Conservation (phyloP, 2,113 vertebrate species). For the Eptesicus fuscus region DNA sequence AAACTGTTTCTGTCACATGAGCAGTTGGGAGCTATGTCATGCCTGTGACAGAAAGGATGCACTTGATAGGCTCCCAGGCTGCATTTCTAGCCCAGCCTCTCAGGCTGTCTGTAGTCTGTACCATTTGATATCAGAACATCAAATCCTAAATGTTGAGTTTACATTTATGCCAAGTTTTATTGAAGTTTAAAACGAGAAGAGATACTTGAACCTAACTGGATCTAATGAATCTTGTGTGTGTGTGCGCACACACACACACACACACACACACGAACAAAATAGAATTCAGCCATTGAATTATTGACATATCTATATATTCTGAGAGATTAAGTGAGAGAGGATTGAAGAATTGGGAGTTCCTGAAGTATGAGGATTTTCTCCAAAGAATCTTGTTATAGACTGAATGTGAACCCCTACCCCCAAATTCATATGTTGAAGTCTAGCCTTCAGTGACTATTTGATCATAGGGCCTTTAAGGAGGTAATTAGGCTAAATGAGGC, state of each 20-base stretch:
- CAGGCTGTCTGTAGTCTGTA: not conserved
- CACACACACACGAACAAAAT: not conserved
- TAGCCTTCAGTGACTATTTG: not conserved
- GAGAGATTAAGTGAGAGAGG: slow-evolving; percentile 91
- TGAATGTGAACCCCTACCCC: not conserved
- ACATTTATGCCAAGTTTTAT: slow-evolving; percentile 2
- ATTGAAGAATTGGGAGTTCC: slow-evolving; percentile 92
- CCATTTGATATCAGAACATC: not conserved
- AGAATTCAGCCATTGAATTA: not conserved
- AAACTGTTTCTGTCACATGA: slow-evolving; percentile 13
- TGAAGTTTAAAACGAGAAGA: not conserved
- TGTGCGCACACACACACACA: not conserved
- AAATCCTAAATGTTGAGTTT: not conserved
- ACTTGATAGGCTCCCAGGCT: not conserved
- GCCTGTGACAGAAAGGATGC: not conserved
- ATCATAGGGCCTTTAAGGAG: not conserved
- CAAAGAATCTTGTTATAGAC: slow-evolving; percentile 84
- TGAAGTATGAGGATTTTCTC: slow-evolving; percentile 94
- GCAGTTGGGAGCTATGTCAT: not conserved
- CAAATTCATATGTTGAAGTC: not conserved
- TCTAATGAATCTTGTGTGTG: not conserved
- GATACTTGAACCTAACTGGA: not conserved
- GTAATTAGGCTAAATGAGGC: not conserved
- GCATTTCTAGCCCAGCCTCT: not conserved
- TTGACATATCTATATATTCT: not conserved